Evolutionary conservation across 2,113 vertebrate genomes (phyloP).

Genomic region (Chloropsis hardwickii): DNA sequence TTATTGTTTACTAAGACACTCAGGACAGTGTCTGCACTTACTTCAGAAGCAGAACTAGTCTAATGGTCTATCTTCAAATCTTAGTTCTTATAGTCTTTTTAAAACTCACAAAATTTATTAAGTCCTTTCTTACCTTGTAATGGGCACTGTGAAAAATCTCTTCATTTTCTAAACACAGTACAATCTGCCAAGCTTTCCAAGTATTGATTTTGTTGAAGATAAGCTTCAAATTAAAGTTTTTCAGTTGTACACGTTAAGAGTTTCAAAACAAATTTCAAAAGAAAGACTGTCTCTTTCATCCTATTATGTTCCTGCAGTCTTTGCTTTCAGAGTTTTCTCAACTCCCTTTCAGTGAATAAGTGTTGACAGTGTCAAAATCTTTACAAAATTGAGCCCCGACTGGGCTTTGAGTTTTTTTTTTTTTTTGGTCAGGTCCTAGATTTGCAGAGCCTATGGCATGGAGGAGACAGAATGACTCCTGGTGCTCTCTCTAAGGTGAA

Average conservation of each 20-base stretch:
- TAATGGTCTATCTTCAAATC: not conserved
- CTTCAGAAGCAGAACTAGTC: not conserved
- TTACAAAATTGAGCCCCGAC: not conserved
- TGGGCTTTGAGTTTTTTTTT: not conserved
- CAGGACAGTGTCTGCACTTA: not conserved
- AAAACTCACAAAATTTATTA: not conserved
- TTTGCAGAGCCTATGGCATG: not conserved
- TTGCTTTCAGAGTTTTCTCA: not conserved
- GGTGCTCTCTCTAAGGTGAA: not conserved
- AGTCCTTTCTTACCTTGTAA: not conserved
- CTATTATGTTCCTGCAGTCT: not conserved
- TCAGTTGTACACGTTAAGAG: not conserved
- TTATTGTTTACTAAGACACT: not conserved
- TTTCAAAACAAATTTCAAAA: not conserved
- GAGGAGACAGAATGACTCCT: not conserved
- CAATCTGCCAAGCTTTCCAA: not conserved
- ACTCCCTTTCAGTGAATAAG: not conserved
- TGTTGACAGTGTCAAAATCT: not conserved
- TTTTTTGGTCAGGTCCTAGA: not conserved
- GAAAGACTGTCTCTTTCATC: not conserved
- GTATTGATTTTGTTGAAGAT: constrained; percentile 33
- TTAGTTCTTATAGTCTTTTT: not conserved
- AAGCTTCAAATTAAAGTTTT: constrained; percentile 19
- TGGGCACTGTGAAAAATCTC: not conserved
- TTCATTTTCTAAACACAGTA: not conserved